A percentile compares a stretch with the other conserved stretches of the same genome.
phyloP scores from a whole-genome alignment of 2,797 vertebrate genomes.

The Poecile montanus region DNA sequence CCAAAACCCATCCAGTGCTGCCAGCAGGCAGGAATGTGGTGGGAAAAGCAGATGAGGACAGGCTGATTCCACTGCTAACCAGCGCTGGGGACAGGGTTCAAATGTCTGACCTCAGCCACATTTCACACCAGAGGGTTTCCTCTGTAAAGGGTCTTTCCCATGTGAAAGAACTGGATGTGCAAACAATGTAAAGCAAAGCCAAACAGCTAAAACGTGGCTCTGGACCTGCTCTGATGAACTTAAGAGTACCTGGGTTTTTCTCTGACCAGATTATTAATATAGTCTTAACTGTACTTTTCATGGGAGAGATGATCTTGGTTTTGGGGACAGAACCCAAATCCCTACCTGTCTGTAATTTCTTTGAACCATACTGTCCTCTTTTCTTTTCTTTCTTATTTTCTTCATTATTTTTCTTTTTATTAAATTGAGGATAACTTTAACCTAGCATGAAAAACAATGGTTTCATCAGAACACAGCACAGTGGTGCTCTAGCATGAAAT shows the following conservation, averaged over 20 bases:
- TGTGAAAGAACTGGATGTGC: neutral
- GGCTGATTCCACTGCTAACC: neutral
- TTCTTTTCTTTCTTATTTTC: neutral
- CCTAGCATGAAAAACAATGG: neutral
- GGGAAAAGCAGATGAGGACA: neutral
- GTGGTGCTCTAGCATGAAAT: constrained; percentile 57
- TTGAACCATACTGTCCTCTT: neutral
- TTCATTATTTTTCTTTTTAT: neutral
- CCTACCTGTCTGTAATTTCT: neutral
- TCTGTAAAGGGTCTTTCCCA: neutral
- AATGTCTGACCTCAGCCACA: neutral
- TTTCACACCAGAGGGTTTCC: neutral
- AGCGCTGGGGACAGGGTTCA: neutral
- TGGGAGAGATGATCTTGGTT: neutral
- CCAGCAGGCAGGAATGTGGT: neutral
- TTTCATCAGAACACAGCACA: constrained; percentile 14
- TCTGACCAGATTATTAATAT: neutral
- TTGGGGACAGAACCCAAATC: neutral
- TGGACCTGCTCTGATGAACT: neutral
- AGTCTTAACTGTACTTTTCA: neutral
- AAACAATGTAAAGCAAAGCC: neutral
- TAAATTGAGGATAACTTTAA: constrained; percentile 11
- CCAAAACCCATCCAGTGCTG: neutral
- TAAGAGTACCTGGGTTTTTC: neutral
- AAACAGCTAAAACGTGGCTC: neutral